Base-by-base conservation (phyloP, 2,888 invertebrate species). In the Epirrita christyi region DNA sequence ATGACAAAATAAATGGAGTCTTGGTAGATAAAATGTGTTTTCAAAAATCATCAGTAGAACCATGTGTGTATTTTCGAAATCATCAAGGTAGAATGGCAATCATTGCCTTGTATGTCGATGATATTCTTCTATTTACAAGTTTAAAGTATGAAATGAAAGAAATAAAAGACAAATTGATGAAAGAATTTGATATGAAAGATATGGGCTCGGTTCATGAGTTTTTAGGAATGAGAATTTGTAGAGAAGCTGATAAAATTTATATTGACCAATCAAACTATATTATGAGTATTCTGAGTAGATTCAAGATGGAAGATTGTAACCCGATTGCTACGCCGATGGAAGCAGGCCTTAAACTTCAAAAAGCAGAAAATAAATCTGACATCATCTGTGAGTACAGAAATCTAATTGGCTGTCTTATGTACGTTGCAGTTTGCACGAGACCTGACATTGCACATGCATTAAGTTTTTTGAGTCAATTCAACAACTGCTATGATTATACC, bases 381-480 rank as follows among this genome's bases (percentile, higher is more conserved):
- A n/a, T n/a, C 8, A 44, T 51, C 7, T 36, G 11, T 48, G 15
- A 48, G 15, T 59, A 41, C 13, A 51, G 55, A 34, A 36, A 21
- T 14, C 41, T 64, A 2, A 53, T 64, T 9, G 64, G 59, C 40
- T 62, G 32, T 11, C n/a, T 71, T 2, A 65, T 70, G 65, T 67
- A 66, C 52, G 1, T 68, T 15, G 58, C 66, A 6, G 64, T 68
- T 4, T 51, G 50, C 10, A 55, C 66, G 0, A 56, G 70, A 40
- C 68, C 69, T 2, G 70, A 72, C 27, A 72, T 70, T 7, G 34
- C 60, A n/a, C 48, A 64, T 53, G 43, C 55, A 5, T 68, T 67
- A 0, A 66, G 61, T n/a, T 40, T 51, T 6, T 48, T 69, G 0
- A 66, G 64, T 11, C 68, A 68, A 21, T 70, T 70, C 42, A 68